A percentile compares a stretch with the other conserved stretches of the same genome.
phyloP scores from a whole-genome alignment of 2,113 vertebrate species.

The Tyto alba region DNA sequence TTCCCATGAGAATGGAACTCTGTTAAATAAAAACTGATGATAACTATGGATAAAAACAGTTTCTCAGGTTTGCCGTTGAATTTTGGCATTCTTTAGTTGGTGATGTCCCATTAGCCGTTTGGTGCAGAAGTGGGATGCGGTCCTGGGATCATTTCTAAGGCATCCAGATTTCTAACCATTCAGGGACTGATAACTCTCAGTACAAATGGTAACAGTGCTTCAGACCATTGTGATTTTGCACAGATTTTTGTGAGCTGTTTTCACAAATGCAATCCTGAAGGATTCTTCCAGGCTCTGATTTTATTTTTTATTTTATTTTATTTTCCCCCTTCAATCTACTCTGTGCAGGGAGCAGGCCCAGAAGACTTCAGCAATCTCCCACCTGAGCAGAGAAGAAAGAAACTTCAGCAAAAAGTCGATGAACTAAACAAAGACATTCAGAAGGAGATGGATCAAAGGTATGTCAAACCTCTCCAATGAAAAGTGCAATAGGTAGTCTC shows the following conservation, averaged over 20 bases:
- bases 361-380: constrained; percentile 98
- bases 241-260: not conserved
- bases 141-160: not conserved
- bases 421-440: constrained; percentile 93
- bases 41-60: not conserved
- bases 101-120: not conserved
- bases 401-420: constrained; percentile 92
- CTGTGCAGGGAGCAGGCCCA: constrained; percentile 86
- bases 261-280: not conserved
- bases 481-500: not conserved
- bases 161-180: not conserved
- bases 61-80: not conserved
- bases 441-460: constrained; percentile 96
- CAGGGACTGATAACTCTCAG: not conserved
- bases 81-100: not conserved
- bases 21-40: not conserved
- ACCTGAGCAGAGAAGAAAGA: constrained; percentile 96
- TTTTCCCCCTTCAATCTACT: not conserved
- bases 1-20: not conserved
- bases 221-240: not conserved
- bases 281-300: not conserved
- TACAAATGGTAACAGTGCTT: not conserved
- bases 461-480: not conserved
- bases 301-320: not conserved
- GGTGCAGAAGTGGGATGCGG: not conserved